Base-by-base conservation (phyloP, 2,888 invertebrate genomes). In the Teinopalpus imperialis region DNA sequence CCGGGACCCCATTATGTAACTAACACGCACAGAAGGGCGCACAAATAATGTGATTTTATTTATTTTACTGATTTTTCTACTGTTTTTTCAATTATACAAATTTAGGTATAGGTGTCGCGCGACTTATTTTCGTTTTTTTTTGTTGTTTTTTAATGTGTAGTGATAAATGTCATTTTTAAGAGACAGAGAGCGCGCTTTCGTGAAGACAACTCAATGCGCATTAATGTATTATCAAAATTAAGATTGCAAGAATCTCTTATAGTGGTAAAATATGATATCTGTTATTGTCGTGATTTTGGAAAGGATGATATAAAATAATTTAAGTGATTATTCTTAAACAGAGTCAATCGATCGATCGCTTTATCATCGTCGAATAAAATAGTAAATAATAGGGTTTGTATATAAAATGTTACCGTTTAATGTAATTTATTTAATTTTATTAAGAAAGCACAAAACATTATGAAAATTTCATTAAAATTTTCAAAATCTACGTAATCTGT, bases 41-140 rank as follows among this genome's bases (percentile, higher is more conserved):
- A 88, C 88, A 88, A 88, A 86, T 77, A 80, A 88, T 87, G 88
- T 88, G 86, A 88, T 87, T 83, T 83, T 80, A 82, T 81, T 85
- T 82, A 77, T 75, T 70, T 71, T 52, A 72, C 70, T 53, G 65
- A 69, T 73, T 82, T 69, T 86, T 86, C 77, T 83, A 86, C 77
- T 67, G 66, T 82, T 83, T n/a, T 87, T 83, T 79, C 13, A 65
- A 81, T 74, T 87, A 81, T 87, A 87, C 87, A 86, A 75, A 67
- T 69, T 81, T 74, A 86, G 85, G 85, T 74, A 75, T 82, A 77
- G 67, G 68, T 71, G 69, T 76, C 81, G 77, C 78, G 82, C 76
- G 80, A 73, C 65, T 57, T 57, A 61, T 64, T 67, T 61, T 51
- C 20, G 10, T 39, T 65, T 74, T 43, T 73, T 54, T 59, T 61